phyloP scores from a whole-genome alignment of 2,888 invertebrate genomes.

The Gisinianus flammeolus region DNA sequence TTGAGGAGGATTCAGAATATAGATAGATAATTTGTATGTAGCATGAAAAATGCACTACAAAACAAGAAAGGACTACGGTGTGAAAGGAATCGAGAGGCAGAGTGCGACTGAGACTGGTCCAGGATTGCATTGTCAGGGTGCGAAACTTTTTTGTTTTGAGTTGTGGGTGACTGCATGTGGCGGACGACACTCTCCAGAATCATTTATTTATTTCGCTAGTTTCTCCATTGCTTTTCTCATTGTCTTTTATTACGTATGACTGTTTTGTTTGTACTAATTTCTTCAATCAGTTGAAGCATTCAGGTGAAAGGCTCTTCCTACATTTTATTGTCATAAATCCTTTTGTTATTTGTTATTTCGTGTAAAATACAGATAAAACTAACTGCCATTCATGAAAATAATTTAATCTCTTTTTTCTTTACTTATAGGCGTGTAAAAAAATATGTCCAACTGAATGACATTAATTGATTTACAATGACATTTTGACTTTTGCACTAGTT shows the following conservation, averaged over 20 bases:
- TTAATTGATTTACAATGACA: too few species aligned
- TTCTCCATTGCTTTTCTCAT: background rate
- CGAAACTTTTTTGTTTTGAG: slow-evolving; percentile 22
- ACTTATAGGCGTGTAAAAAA: too few species aligned
- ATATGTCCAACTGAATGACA: too few species aligned
- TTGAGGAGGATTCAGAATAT: background rate
- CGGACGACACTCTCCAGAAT: slow-evolving; percentile 21
- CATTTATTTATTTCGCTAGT: background rate
- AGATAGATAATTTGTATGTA: slow-evolving; percentile 22
- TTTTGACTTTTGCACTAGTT: too few species aligned
- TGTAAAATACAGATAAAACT: too few species aligned
- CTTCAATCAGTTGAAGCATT: slow-evolving; percentile 9
- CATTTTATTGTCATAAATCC: too few species aligned
- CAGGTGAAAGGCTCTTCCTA: slow-evolving; percentile 19
- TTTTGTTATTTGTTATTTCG: too few species aligned
- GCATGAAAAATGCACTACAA: slow-evolving; percentile 44
- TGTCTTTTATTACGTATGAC: background rate
- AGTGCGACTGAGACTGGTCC: slow-evolving; percentile 44
- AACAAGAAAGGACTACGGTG: slow-evolving; percentile 44
- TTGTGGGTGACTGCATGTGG: slow-evolving; percentile 21
- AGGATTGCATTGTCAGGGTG: slow-evolving; percentile 39
- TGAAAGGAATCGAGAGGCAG: slow-evolving; percentile 27
- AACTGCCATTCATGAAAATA: too few species aligned
- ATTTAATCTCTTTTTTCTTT: too few species aligned
- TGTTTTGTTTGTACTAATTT: slow-evolving; percentile 16